These are phyloP conservation scores for Sebastes hopkinsi DNA, from an alignment of 2,797 vertebrate species.

Conservation along the genomic window DNA sequence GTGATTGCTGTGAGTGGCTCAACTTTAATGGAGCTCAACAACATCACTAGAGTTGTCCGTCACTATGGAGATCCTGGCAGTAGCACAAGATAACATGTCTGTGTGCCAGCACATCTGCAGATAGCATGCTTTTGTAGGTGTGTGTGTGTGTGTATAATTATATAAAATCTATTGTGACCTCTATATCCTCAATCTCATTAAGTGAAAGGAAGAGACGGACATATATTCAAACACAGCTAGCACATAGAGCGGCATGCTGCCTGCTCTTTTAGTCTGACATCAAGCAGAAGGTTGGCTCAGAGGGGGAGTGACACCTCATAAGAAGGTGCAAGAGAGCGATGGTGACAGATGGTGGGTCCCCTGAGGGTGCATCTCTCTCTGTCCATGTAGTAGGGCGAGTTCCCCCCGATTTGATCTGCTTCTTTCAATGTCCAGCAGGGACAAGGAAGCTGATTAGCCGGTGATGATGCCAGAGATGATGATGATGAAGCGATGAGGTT, in stretches of 20 bases:
- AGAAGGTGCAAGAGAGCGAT: conserved; percentile 55
- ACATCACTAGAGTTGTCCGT: conserved; percentile 39
- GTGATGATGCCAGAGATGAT: conserved; percentile 10
- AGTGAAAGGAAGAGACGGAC: conserved; percentile 11
- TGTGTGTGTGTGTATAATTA: not conserved
- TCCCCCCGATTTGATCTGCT: conserved; percentile 46
- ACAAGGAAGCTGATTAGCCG: conserved; percentile 45
- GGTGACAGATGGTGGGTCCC: conserved; percentile 66
- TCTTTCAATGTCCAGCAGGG: conserved; percentile 44
- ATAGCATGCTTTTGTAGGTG: conserved; percentile 17
- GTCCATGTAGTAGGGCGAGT: not conserved
- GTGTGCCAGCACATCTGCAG: conserved; percentile 21
- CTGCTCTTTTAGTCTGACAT: conserved; percentile 59
- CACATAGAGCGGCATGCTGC: conserved; percentile 19
- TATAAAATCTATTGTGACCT: not conserved
- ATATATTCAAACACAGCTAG: conserved; percentile 4
- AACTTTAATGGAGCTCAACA: conserved; percentile 58
- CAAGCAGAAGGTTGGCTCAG: conserved; percentile 52
- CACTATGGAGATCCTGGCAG: conserved; percentile 48
- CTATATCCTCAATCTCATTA: conserved; percentile 11
- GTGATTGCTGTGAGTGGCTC: conserved; percentile 58
- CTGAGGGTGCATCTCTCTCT: conserved; percentile 21
- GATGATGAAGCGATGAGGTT: conserved; percentile 24
- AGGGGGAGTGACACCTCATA: conserved; percentile 49
- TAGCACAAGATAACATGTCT: conserved; percentile 47